Conservation (phyloP, 2,888 invertebrate genomes). For the Nipponacmea schrenckii region DNA sequence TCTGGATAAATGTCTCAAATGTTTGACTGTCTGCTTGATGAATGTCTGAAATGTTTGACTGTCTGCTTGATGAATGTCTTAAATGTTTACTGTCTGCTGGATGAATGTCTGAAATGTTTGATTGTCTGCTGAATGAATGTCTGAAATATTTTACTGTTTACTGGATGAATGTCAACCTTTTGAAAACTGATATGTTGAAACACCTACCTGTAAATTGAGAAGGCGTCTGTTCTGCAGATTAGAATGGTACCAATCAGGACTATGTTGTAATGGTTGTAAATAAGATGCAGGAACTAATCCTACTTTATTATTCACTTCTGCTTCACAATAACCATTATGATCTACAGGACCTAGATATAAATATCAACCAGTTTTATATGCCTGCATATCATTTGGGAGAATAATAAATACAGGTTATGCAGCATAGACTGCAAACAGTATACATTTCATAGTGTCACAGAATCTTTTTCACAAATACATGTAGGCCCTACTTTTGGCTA, state of each 20-base stretch:
- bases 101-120: background rate
- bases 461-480: too few species aligned
- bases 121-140: background rate
- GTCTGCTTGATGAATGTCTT: too few species aligned
- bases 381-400: too few species aligned
- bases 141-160: too few species aligned
- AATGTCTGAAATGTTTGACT: too few species aligned
- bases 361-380: background rate
- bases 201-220: slow-evolving; percentile 22
- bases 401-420: too few species aligned
- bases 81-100: background rate
- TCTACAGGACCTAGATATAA: slow-evolving; percentile 48
- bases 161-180: background rate
- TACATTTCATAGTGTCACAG: background rate
- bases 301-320: slow-evolving; percentile 53
- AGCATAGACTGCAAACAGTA: background rate
- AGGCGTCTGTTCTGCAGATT: slow-evolving; percentile 14
- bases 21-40: too few species aligned
- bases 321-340: slow-evolving; percentile 60
- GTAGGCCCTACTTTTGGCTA: too few species aligned
- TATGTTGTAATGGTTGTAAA: slow-evolving; percentile 45
- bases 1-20: too few species aligned
- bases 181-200: background rate
- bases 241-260: slow-evolving; percentile 19
- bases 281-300: slow-evolving; percentile 62